Base-by-base conservation (phyloP, 2,888 invertebrate species). In the Diadegma fenestrale region DNA sequence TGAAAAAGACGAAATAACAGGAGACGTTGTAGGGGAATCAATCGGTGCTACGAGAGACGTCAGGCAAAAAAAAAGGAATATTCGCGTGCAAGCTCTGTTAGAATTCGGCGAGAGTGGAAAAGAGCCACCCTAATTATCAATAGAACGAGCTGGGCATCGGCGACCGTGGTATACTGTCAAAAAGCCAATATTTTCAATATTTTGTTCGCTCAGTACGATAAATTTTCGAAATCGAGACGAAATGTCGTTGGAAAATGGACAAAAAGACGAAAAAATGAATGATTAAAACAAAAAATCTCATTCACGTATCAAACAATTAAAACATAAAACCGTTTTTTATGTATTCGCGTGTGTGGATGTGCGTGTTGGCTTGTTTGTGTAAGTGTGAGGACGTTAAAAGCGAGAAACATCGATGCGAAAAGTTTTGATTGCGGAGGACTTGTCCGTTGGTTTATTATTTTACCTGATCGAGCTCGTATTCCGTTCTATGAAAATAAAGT, bases 21-120 rank as follows among this genome's bases (percentile, higher is more conserved):
- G 64, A 17, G 45, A 72, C 51, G 6, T 22, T 33, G 33, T 73
- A 68, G 37, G 73, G 37, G 73, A 87, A 88, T 87, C 84, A 87
- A 86, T 88, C 82, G 73, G 84, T 81, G 48, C 71, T 79, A 80
- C 76, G 76, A 77, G 76, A 77, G 64, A 77, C 72, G 71, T 72
- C 61, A 75, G 63, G 73, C 58, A 80, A 82, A 77, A n/a, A 80
- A 41, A 72, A 30, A 54, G 75, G 41, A 43, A 64, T 71, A 54
- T 78, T 83, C 85, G 85, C 82, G 85, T 80, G 85, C 87, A 78
- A 71, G 82, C 79, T 78, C 30, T 66, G 54, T 81, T 75, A 48
- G 22, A 71, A 77, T 45, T 10, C 75, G 81, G 64, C 82, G 85
- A 80, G 54, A 80, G 54, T 76, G 26, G 26, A 68, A 48, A 80